Evolutionary conservation across 1,140 invertebrate species (phyloP), one percentile per base, ranked within the genome.

Genomic region (Drosophila cardini): DNA sequence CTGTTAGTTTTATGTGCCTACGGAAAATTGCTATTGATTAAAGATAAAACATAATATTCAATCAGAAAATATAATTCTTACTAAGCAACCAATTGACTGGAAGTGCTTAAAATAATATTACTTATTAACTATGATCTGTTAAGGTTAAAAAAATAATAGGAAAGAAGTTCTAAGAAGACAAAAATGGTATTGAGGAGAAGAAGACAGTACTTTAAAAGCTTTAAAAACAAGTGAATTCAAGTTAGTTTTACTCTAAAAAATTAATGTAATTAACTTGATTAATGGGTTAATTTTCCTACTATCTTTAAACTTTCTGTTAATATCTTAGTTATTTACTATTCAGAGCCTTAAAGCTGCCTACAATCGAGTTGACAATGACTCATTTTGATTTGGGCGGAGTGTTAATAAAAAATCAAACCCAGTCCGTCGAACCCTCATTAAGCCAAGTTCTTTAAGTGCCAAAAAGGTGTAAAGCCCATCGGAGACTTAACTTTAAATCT

Each of bases 391-490:
- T 38, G 21, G 42, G 13, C 64, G 15, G 11, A n/a, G 46, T 21
- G 43, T 32, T 52, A 71, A 74, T 74, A 74, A 74, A 74, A 74
- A 74, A 61, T 62, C 26, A 70, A 70, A 48, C 15, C 18, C 36
- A 60, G 32, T n/a, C 36, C 55, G 46, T n/a, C 48, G 6, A 69
- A 72, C 70, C 71, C 64, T 73, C 71, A 73, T 73, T 73, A 73
- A 75, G 30, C 50, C 57, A 62, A 65, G 55, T 45, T 26, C 34
- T 16, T 48, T 18, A 30, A 26, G 10, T 52, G 15, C 34, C 50
- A 53, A 70, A 45, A 71, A 71, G 72, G 72, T 69, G 62, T 65
- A 65, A 65, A 72, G 52, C 69, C 21, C 36, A 9, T 26, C 26
- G 10, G 10, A 42, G 65, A 57, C 58, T 69, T 70, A 70, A 57